These are phyloP conservation scores for Eurypyga helias DNA, from an alignment of 2,113 vertebrate genomes.

Conservation along the genomic window DNA sequence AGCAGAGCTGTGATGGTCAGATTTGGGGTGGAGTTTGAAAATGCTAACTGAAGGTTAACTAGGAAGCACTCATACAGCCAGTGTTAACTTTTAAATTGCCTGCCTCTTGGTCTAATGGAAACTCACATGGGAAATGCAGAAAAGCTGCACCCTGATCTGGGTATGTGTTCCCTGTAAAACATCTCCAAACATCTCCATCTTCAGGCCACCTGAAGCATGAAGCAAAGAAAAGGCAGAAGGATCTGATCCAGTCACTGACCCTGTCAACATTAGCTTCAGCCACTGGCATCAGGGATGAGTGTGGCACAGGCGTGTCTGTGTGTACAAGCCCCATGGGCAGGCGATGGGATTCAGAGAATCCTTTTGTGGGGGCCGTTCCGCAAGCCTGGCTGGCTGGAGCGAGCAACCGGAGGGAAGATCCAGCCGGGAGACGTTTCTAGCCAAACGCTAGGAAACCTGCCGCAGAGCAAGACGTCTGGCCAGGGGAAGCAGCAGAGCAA, in stretches of 20 bases:
- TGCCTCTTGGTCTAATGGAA: not conserved
- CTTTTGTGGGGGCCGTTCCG: not conserved
- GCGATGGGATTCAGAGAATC: not conserved
- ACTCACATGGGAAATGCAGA: not conserved
- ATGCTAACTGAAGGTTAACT: not conserved
- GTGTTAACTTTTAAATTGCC: not conserved
- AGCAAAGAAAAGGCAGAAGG: not conserved
- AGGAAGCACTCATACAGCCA: not conserved
- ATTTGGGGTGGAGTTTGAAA: not conserved
- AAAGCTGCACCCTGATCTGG: not conserved
- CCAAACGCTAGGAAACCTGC: not conserved
- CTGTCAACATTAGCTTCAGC: not conserved
- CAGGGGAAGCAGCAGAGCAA: accelerated
- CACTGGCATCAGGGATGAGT: accelerated
- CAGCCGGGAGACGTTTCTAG: not conserved
- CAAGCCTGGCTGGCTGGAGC: not conserved
- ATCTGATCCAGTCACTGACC: not conserved
- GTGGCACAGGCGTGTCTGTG: accelerated
- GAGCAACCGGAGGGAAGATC: not conserved
- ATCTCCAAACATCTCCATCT: not conserved
- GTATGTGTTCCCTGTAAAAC: not conserved
- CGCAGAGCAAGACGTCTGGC: too few species aligned
- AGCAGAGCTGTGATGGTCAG: not conserved
- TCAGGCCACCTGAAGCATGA: not conserved
- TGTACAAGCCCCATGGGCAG: accelerated